Conservation (phyloP, 2,113 vertebrate species). For the Calyptomena viridis region DNA sequence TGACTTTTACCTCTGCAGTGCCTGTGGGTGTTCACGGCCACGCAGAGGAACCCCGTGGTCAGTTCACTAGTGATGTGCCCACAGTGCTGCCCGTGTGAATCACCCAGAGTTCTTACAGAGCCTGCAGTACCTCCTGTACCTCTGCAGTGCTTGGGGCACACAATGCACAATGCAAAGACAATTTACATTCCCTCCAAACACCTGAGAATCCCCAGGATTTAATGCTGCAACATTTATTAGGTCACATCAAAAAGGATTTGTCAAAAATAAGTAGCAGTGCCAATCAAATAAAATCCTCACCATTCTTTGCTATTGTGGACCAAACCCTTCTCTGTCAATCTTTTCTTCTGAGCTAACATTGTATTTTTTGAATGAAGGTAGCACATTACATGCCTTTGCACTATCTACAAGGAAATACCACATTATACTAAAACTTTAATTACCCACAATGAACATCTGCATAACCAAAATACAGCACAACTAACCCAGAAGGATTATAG, state of each 20-base stretch:
- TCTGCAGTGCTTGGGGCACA: background rate
- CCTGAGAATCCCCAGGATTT: background rate
- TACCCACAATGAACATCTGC: background rate
- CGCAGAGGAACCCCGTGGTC: background rate
- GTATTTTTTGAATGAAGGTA: background rate
- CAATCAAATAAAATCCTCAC: background rate
- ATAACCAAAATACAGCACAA: background rate
- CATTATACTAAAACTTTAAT: background rate
- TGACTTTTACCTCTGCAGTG: background rate
- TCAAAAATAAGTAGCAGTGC: background rate
- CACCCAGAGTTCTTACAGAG: background rate
- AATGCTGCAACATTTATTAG: background rate
- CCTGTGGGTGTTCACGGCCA: fast-evolving
- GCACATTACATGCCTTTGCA: background rate
- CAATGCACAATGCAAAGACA: background rate
- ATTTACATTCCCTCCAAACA: background rate
- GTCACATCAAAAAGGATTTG: slow-evolving; percentile 2
- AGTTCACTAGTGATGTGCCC: fast-evolving
- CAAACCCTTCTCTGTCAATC: background rate
- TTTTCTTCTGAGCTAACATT: background rate
- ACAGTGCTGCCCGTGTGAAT: background rate
- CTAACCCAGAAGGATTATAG: background rate
- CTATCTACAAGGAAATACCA: background rate
- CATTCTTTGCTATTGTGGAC: background rate
- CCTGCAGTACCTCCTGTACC: background rate